Conservation (phyloP, 92 coral and sea anemone genomes). For the Porites divaricata region DNA sequence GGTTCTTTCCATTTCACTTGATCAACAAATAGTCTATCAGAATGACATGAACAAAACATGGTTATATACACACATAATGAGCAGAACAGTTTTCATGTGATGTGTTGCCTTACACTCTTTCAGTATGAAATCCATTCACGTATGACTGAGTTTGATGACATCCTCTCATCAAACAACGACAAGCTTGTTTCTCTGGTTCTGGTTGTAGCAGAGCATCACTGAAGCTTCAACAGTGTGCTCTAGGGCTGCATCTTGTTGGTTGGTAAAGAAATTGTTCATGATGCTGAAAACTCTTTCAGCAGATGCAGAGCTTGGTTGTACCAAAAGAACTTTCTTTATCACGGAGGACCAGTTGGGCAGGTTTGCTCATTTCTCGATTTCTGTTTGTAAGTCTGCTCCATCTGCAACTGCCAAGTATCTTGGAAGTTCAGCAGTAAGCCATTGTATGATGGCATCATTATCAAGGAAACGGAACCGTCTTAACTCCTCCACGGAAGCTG, state of each 20-base stretch:
- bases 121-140: conserved; percentile 55
- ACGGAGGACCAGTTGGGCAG: conserved; percentile 68
- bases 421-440: conserved; percentile 53
- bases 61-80: conserved; percentile 43
- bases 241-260: conserved; percentile 58
- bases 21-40: too few relatives aligned
- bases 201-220: conserved; percentile 59
- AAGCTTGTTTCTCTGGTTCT: conserved; percentile 56
- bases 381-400: conserved; percentile 45
- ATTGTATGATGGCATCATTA: conserved; percentile 55
- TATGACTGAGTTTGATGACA: conserved; percentile 58
- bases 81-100: conserved; percentile 55
- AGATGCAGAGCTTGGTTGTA: conserved; percentile 67
- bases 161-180: conserved; percentile 59
- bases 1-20: too few relatives aligned
- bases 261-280: conserved; percentile 54
- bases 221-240: conserved; percentile 18
- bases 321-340: conserved; percentile 13
- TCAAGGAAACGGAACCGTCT: conserved; percentile 52
- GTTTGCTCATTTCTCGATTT: conserved; percentile 45
- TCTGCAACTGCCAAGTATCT: conserved; percentile 51
- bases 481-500: conserved; percentile 59
- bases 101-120: conserved; percentile 47
- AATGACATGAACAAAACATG: too few relatives aligned
- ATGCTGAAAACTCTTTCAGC: conserved; percentile 67